Evolutionary conservation across 2,113 vertebrate genomes (phyloP), one percentile per base, ranked within the genome.

Genomic region (Probosciger aterrimus): DNA sequence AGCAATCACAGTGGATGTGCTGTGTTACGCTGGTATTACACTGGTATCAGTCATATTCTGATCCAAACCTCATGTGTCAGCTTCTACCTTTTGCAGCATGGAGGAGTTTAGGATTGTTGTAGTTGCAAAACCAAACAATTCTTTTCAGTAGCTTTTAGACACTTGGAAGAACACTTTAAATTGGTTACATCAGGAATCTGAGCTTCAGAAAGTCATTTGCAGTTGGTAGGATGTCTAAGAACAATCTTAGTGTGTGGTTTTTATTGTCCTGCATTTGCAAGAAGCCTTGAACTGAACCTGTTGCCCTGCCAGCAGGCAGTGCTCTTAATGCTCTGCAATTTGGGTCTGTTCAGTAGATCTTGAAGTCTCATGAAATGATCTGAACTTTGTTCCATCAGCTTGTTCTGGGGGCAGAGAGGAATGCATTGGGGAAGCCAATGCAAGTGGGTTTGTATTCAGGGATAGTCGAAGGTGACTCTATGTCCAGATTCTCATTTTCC

Each of bases 401-500:
- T 83, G 55, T 88, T 95, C 37, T 41, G 70, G 37, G 88, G 62
- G 49, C 47, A 68, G 70, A 60, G 65, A 84, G 70, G 88, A 84
- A 52, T 16, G 41, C 52, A 16, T 23, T 73, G 75, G 67, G 88
- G 75, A 65, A 63, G 33, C 79, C 37, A 30, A 44, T 37, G n/a
- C 27, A 24, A 63, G 44, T 31, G 64, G 62, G 1, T 87, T 89
- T 88, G 44, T 33, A 65, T 82, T 57, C 63, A 52, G 63, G 55
- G 70, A 28, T 47, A 25, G 10, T 87, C 22, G 10, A 35, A 27
- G 83, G n/a, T 47, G 33, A 53, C 35, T 86, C 59, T 74, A 83
- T 1, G 0, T 78, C 55, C 62, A 44, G 22, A 27, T 93, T 87
- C 79, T 86, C 28, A 7, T 52, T 93, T 76, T 64, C 76, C 73